These are phyloP conservation scores for Poecile atricapillus DNA, from an alignment of 2,113 vertebrate species.

Conservation along the genomic window DNA sequence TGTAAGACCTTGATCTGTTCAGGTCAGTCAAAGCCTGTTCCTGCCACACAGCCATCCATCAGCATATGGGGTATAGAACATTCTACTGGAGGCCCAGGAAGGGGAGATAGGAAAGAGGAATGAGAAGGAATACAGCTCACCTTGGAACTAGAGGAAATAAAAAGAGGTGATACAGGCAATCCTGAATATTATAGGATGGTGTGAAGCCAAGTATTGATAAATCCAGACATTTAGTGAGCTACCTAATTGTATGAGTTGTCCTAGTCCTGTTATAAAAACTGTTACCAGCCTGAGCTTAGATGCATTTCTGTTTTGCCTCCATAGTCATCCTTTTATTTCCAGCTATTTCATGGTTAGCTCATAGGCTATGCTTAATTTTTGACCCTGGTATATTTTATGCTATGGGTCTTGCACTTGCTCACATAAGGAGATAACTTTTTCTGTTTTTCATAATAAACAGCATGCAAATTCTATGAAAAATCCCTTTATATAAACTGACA, in stretches of 20 bases:
- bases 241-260: neutral
- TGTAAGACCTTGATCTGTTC: neutral
- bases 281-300: neutral
- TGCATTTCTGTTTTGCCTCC: neutral
- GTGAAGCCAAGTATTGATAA: neutral
- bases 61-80: accelerated
- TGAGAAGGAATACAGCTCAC: neutral
- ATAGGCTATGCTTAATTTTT: neutral
- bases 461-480: neutral
- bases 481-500: neutral
- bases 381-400: neutral
- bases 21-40: accelerated
- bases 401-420: neutral
- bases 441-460: neutral
- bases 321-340: neutral
- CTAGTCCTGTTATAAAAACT: neutral
- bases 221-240: neutral
- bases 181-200: neutral
- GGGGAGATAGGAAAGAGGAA: neutral
- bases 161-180: neutral
- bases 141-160: neutral
- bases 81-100: neutral
- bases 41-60: neutral
- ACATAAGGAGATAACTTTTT: neutral
- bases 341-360: neutral